Conservation (phyloP, 92 coral and sea anemone genomes). For the Umimayanthus chanpuru region DNA sequence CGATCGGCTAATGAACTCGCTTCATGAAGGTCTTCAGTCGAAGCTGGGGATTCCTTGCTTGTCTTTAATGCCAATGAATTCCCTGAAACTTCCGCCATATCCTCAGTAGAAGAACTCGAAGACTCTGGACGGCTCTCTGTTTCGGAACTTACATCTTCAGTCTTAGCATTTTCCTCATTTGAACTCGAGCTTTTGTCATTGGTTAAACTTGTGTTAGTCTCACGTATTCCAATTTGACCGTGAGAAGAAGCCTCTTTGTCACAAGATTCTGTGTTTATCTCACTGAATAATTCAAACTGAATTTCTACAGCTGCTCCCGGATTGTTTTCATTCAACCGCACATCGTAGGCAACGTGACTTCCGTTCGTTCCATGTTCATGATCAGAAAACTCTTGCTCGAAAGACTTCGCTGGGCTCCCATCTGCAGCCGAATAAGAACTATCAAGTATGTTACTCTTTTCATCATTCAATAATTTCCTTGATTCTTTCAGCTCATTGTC, state of each 20-base stretch:
- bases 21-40: slow-evolving; percentile 36
- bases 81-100: slow-evolving; percentile 29
- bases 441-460: neutral
- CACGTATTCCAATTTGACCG: slow-evolving; percentile 50
- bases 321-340: slow-evolving; percentile 46
- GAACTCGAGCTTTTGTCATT: slow-evolving; percentile 61
- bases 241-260: slow-evolving; percentile 55
- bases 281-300: slow-evolving; percentile 83
- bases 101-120: slow-evolving; percentile 27
- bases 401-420: neutral
- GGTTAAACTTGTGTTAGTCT: slow-evolving; percentile 58
- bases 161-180: slow-evolving; percentile 48
- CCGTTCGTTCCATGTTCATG: slow-evolving; percentile 22
- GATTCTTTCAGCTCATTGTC: slow-evolving; percentile 12
- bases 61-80: neutral
- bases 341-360: slow-evolving; percentile 18
- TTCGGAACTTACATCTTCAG: slow-evolving; percentile 20
- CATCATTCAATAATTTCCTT: slow-evolving; percentile 5
- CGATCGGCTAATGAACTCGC: slow-evolving; percentile 40
- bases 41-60: slow-evolving; percentile 41
- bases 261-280: slow-evolving; percentile 67
- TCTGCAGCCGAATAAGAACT: slow-evolving; percentile 4
- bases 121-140: slow-evolving; percentile 33
- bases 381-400: neutral
- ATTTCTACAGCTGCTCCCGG: slow-evolving; percentile 67